Evolutionary conservation across 2,888 invertebrate species (phyloP).

Genomic region (Laothoe populi): DNA sequence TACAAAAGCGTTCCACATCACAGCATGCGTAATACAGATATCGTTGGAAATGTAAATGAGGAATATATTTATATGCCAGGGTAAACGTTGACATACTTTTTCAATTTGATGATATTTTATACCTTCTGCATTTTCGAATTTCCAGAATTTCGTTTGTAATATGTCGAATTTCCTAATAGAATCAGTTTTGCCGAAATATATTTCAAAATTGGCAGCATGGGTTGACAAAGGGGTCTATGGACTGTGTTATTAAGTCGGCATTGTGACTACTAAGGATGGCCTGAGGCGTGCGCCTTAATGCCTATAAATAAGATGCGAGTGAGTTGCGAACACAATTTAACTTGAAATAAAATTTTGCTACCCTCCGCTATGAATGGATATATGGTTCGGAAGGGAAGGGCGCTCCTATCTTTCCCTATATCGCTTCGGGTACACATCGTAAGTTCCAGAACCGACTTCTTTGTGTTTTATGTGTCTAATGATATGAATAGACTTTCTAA

Average conservation of each 20-base stretch:
- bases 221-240: constrained; percentile 64
- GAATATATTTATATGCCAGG: constrained; percentile 26
- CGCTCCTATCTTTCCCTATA: constrained; percentile 65
- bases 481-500: constrained; percentile 57
- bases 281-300: constrained; percentile 60
- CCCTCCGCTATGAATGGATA: constrained; percentile 72
- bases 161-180: constrained; percentile 44
- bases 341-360: constrained; percentile 81
- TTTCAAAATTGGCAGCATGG: constrained; percentile 63
- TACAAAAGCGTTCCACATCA: constrained; percentile 27
- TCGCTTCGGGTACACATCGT: constrained; percentile 65
- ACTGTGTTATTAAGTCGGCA: constrained; percentile 61
- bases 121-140: background rate
- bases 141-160: background rate
- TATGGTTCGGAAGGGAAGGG: constrained; percentile 71
- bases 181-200: constrained; percentile 53
- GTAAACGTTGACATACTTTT: constrained; percentile 25
- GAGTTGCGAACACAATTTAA: constrained; percentile 80
- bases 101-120: constrained; percentile 4
- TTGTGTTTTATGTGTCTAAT: constrained; percentile 71
- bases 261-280: constrained; percentile 55
- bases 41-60: constrained; percentile 27
- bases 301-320: constrained; percentile 74
- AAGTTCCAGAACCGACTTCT: constrained; percentile 69
- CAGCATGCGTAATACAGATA: constrained; percentile 21